Evolutionary conservation across 2,888 invertebrate species (phyloP).

Genomic region (Uropetala carovei): DNA sequence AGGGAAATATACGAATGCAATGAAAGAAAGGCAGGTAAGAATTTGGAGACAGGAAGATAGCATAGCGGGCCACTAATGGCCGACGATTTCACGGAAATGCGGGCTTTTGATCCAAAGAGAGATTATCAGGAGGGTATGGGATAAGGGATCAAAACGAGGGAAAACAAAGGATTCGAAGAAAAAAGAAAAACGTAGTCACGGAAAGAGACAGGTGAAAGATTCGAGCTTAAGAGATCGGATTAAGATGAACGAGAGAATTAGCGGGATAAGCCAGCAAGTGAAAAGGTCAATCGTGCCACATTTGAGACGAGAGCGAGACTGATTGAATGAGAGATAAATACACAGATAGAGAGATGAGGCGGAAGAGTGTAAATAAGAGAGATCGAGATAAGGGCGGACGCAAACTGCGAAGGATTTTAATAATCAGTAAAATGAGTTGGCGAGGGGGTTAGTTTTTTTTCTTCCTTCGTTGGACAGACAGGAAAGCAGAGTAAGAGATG

Average conservation of each 20-base stretch:
- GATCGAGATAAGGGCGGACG: neutral
- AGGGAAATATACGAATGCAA: too few species aligned
- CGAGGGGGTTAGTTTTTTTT: too few species aligned
- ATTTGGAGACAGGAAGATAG: too few species aligned
- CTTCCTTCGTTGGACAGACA: too few species aligned
- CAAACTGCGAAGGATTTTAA: too few species aligned
- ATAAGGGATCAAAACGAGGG: neutral
- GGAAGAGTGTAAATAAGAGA: neutral
- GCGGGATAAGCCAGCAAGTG: slow-evolving; percentile 9
- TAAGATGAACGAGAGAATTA: slow-evolving; percentile 14
- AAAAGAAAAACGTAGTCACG: neutral
- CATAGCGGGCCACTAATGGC: too few species aligned
- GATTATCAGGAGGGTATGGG: neutral
- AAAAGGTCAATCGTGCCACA: neutral
- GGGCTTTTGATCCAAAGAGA: neutral
- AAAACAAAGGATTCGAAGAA: neutral
- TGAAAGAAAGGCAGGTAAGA: too few species aligned
- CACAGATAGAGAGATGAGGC: neutral
- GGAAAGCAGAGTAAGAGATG: too few species aligned
- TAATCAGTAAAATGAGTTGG: too few species aligned
- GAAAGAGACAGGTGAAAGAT: too few species aligned
- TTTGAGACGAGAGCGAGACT: neutral
- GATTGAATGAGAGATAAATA: neutral
- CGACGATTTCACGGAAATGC: too few species aligned
- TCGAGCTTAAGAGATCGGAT: neutral